Evolutionary conservation across 1,140 invertebrate species (phyloP).

Genomic region (Stegodyphus mimosarum): DNA sequence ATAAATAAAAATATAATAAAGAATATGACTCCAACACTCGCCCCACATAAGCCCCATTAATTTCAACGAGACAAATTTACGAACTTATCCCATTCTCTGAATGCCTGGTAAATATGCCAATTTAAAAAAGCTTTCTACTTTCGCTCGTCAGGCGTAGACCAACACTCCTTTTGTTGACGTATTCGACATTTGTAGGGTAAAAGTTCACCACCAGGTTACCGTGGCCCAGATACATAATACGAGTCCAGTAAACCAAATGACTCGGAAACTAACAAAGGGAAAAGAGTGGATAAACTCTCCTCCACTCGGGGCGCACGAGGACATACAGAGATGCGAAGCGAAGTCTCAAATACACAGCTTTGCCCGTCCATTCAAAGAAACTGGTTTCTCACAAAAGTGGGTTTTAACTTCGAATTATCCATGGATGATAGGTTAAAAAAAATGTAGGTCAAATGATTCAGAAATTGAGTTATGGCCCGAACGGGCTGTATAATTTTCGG

Average conservation of each 20-base stretch:
- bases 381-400: slow-evolving; percentile 52
- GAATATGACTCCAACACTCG: not conserved
- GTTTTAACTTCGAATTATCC: slow-evolving; percentile 12
- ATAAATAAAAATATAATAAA: too few species aligned
- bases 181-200: slow-evolving; percentile 54
- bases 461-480: slow-evolving; percentile 21
- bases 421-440: slow-evolving; percentile 2
- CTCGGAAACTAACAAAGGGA: not conserved
- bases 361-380: slow-evolving; percentile 18
- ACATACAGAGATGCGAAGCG: not conserved
- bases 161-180: not conserved
- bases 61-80: not conserved
- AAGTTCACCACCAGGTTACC: slow-evolving; percentile 41
- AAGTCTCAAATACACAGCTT: not conserved
- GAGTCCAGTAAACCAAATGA: not conserved
- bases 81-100: not conserved
- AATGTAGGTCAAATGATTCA: slow-evolving; percentile 31
- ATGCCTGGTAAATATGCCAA: not conserved
- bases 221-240: slow-evolving; percentile 34
- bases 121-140: slow-evolving; percentile 22
- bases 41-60: not conserved
- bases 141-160: slow-evolving; percentile 12
- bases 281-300: not conserved
- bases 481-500: slow-evolving; percentile 23
- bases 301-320: not conserved